Evolutionary conservation across 2,113 vertebrate genomes (phyloP).

Genomic region (Elephas maximus): DNA sequence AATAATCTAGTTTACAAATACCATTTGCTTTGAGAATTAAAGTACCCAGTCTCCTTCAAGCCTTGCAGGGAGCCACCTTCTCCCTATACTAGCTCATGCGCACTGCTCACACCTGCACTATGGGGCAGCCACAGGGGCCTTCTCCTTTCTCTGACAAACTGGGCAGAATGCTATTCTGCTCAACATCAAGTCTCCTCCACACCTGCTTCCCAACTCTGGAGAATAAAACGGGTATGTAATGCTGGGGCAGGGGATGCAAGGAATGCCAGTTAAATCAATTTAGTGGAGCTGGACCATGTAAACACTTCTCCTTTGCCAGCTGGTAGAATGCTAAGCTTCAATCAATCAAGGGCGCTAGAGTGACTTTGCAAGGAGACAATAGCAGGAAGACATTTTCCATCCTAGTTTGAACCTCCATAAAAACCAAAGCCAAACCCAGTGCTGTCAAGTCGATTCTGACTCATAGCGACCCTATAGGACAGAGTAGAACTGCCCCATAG

Average conservation of each 20-base stretch:
- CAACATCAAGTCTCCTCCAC: neutral
- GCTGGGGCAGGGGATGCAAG: neutral
- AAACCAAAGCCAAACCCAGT: too few relatives aligned
- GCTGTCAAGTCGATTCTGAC: too few relatives aligned
- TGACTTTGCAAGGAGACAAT: neutral
- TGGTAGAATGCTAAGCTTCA: neutral
- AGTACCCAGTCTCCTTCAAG: neutral
- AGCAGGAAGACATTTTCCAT: neutral
- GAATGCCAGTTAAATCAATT: neutral
- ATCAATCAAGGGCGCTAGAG: neutral
- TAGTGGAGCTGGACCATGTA: neutral
- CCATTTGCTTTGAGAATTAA: conserved; percentile 1
- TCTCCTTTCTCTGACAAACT: neutral
- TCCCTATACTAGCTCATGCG: too few relatives aligned
- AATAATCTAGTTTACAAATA: neutral
- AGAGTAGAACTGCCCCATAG: too few relatives aligned
- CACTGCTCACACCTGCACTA: neutral
- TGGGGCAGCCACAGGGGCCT: neutral
- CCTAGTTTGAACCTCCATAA: too few relatives aligned
- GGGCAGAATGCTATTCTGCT: neutral
- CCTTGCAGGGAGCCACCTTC: neutral
- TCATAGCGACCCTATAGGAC: too few relatives aligned
- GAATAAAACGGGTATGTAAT: neutral
- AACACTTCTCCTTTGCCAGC: neutral
- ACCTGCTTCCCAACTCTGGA: neutral